phyloP scores from a whole-genome alignment of 1,140 invertebrate genomes.

The Calosoma granatense region DNA sequence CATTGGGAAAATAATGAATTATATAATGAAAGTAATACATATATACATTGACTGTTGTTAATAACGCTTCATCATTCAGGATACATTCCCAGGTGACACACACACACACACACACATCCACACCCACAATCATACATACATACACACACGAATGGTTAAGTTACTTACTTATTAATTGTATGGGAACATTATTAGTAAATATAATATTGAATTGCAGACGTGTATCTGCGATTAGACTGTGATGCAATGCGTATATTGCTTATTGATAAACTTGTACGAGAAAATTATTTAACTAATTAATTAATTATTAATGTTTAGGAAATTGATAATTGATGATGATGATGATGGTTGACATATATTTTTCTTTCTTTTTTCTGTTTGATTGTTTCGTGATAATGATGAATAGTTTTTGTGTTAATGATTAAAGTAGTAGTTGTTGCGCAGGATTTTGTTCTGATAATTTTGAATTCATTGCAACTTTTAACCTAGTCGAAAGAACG shows the following conservation, averaged over 20 bases:
- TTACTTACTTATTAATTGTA: constrained; percentile 9
- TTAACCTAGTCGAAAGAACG: not conserved
- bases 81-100: no score
- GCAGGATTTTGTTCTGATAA: not conserved
- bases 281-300: not conserved
- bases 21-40: not conserved
- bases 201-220: constrained; percentile 29
- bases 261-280: constrained; percentile 9
- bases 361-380: no score
- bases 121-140: no score
- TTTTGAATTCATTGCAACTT: not conserved
- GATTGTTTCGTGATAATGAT: not conserved
- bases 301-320: not conserved
- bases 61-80: no score
- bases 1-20: not conserved
- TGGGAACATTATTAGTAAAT: constrained; percentile 2
- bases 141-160: not conserved
- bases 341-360: no score
- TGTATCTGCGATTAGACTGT: constrained; percentile 33
- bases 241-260: constrained; percentile 24
- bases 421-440: not conserved
- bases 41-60: not conserved
- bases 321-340: not conserved
- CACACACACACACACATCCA: no score
- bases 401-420: no score